Evolutionary conservation across 2,888 invertebrate species (phyloP).

Genomic region (Leucophenga montana): DNA sequence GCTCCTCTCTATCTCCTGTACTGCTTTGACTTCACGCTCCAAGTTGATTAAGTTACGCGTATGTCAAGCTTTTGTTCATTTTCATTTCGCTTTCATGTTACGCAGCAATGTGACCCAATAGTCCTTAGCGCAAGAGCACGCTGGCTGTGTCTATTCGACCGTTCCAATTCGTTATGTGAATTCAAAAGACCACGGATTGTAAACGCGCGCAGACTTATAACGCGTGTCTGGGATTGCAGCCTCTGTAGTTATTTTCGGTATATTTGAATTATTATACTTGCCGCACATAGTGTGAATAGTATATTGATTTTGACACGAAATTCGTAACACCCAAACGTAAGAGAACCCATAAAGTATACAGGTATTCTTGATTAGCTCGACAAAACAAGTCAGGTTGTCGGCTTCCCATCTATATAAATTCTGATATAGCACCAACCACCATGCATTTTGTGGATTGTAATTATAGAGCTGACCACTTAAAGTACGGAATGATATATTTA

Average conservation of each 20-base stretch:
- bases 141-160: conserved; percentile 38
- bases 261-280: conserved; percentile 16
- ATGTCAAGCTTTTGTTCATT: conserved; percentile 25
- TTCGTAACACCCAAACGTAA: too few species aligned
- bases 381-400: too few species aligned
- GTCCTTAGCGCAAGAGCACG: background rate
- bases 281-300: too few species aligned
- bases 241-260: conserved; percentile 13
- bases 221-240: conserved; percentile 13
- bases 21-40: background rate
- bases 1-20: background rate
- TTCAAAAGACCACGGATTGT: too few species aligned
- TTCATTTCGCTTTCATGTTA: conserved; percentile 21
- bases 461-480: too few species aligned
- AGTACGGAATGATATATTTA: too few species aligned
- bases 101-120: conserved; percentile 34
- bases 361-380: too few species aligned
- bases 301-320: too few species aligned
- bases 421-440: too few species aligned
- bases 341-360: too few species aligned
- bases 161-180: background rate
- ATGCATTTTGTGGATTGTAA: too few species aligned
- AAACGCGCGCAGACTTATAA: background rate
- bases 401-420: too few species aligned
- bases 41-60: conserved; percentile 62